These are phyloP conservation scores for Drosophila kepulauana DNA, from an alignment of 1,140 invertebrate species.

Conservation along the genomic window DNA sequence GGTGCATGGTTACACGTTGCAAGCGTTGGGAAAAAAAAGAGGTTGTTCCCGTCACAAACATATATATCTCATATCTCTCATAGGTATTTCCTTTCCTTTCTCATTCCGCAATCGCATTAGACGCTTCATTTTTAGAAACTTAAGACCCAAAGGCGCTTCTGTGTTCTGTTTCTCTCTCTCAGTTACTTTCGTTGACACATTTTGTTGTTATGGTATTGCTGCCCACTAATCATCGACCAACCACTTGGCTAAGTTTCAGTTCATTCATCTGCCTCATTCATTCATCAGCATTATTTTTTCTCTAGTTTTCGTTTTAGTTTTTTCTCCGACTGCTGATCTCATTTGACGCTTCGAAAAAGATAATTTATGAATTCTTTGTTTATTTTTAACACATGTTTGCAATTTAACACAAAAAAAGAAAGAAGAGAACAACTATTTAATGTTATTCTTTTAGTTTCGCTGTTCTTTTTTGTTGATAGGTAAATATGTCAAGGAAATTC, in stretches of 20 bases:
- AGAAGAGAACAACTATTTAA: slow-evolving; percentile 19
- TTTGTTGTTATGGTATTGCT: slow-evolving; percentile 18
- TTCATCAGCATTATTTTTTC: slow-evolving; percentile 45
- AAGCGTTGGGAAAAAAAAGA: slow-evolving; percentile 18
- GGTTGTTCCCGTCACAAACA: slow-evolving; percentile 7
- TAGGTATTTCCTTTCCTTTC: slow-evolving; percentile 3
- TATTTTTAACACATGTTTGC: slow-evolving; percentile 72
- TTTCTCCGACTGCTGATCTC: slow-evolving; percentile 66
- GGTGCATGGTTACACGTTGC: slow-evolving; percentile 18
- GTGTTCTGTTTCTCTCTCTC: slow-evolving; percentile 21
- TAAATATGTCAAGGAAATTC: slow-evolving; percentile 74
- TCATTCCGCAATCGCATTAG: slow-evolving; percentile 43
- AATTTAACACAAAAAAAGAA: slow-evolving; percentile 35
- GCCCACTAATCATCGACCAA: slow-evolving; percentile 54
- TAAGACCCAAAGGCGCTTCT: slow-evolving; percentile 36
- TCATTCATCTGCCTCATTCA: slow-evolving; percentile 42
- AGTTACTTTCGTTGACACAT: slow-evolving; percentile 79
- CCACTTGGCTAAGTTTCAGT: slow-evolving; percentile 35
- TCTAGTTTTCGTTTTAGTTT: slow-evolving; percentile 32
- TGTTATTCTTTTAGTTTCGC: slow-evolving; percentile 43
- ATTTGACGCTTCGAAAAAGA: slow-evolving; percentile 52
- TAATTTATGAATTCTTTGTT: slow-evolving; percentile 63
- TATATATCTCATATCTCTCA: slow-evolving; percentile 14
- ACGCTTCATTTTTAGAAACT: slow-evolving; percentile 46
- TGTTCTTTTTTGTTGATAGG: slow-evolving; percentile 33